Conservation (phyloP, 2,797 vertebrate species). For the Notamacropus eugenii region DNA sequence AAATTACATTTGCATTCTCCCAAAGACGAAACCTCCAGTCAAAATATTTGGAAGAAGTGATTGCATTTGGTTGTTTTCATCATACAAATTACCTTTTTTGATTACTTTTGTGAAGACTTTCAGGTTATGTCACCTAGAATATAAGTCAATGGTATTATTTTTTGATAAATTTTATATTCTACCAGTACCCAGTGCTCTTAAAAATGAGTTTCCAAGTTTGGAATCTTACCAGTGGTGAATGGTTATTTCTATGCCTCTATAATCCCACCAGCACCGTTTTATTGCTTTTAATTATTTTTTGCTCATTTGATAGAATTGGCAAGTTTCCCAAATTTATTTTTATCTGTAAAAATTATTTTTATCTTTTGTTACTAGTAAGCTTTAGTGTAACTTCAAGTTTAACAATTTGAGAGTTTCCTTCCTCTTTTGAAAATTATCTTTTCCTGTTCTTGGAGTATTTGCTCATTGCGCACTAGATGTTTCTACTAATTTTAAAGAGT, state of each 20-base stretch:
- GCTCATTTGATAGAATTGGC: background rate
- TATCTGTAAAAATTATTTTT: background rate
- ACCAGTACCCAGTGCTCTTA: background rate
- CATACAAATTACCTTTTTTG: background rate
- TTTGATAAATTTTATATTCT: background rate
- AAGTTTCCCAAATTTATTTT: background rate
- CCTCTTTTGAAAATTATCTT: background rate
- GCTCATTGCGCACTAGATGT: background rate
- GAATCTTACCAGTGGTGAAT: background rate
- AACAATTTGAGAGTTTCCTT: background rate
- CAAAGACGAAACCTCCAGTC: background rate
- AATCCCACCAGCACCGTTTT: background rate
- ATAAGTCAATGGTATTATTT: background rate
- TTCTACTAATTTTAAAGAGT: background rate
- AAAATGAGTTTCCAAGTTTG: background rate
- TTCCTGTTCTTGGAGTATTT: background rate
- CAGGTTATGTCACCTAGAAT: background rate
- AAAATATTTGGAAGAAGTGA: background rate
- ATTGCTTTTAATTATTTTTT: background rate
- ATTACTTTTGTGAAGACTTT: background rate
- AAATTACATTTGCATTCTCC: background rate
- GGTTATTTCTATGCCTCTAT: background rate
- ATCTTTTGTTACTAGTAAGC: background rate
- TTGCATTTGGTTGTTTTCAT: background rate
- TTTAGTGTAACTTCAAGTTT: background rate